Conservation (phyloP, 2,888 invertebrate species). For the Capitulum mitella region DNA sequence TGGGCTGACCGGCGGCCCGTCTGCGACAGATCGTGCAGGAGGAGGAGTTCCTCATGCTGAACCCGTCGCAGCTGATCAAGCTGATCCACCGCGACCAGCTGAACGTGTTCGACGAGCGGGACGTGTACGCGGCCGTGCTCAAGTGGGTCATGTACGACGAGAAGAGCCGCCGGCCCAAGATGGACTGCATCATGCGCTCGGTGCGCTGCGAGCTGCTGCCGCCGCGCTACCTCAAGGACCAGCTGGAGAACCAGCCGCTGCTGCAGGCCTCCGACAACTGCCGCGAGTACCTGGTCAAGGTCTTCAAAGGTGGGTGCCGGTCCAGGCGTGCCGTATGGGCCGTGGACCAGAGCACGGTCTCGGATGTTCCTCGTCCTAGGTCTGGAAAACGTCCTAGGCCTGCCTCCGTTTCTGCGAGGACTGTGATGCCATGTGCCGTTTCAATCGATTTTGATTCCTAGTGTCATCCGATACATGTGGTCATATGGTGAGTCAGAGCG, state of each 20-base stretch:
- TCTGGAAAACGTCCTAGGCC: too few species aligned
- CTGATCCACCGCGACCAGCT: conserved; percentile 82
- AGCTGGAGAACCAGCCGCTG: conserved; percentile 82
- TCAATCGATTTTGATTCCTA: too few species aligned
- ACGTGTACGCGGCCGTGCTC: conserved; percentile 84
- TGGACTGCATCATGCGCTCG: conserved; percentile 78
- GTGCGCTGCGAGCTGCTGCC: conserved; percentile 88
- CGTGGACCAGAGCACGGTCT: too few species aligned
- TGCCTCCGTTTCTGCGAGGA: too few species aligned
- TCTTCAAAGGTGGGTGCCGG: conserved; percentile 58
- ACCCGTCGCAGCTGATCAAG: conserved; percentile 67
- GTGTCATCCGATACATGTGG: too few species aligned
- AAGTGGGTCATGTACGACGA: conserved; percentile 82
- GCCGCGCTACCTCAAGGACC: conserved; percentile 80
- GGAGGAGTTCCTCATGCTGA: conserved; percentile 82
- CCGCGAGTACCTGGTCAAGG: conserved; percentile 77
- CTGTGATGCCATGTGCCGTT: too few species aligned
- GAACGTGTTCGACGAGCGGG: conserved; percentile 83
- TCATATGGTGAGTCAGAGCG: too few species aligned
- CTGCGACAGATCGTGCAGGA: conserved; percentile 69
- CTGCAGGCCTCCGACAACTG: conserved; percentile 81
- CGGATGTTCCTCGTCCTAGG: too few species aligned
- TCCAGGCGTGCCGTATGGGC: too few species aligned
- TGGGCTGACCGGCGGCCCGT: conserved; percentile 17
- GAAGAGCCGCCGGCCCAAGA: conserved; percentile 70